Percentiles rank a stretch among this genome's conserved stretches.
phyloP scores from a whole-genome alignment of 2,888 invertebrate genomes.

The Dilophus febrilis region DNA sequence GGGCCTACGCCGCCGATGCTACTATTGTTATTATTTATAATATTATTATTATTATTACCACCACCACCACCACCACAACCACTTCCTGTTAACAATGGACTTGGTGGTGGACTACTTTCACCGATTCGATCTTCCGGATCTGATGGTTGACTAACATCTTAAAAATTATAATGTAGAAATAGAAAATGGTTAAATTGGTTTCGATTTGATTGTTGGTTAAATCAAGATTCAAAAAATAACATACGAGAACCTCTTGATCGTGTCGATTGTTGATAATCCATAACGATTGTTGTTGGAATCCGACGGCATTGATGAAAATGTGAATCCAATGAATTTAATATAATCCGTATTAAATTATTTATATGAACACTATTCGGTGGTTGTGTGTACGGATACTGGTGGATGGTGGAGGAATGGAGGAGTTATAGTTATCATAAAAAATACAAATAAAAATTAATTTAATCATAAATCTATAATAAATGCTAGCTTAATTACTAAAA shows the following conservation, averaged over 20 bases:
- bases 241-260: constrained; percentile 42
- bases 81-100: constrained; percentile 42
- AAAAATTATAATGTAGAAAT: constrained; percentile 6
- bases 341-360: constrained; percentile 68
- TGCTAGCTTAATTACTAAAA: neutral
- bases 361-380: constrained; percentile 53
- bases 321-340: constrained; percentile 79
- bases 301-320: constrained; percentile 83
- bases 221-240: constrained; percentile 6
- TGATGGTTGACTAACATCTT: constrained; percentile 62
- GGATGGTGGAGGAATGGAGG: no score
- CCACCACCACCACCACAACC: constrained; percentile 30
- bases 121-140: constrained; percentile 41
- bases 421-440: no score
- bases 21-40: constrained; percentile 30
- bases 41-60: constrained; percentile 29
- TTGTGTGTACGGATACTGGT: constrained; percentile 61
- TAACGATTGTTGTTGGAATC: constrained; percentile 61
- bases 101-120: constrained; percentile 37
- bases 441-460: constrained; percentile 11
- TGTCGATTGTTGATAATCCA: constrained; percentile 46
- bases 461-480: neutral
- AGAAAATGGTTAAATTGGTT: no score
- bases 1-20: constrained; percentile 18
- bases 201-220: constrained; percentile 17